Percentiles rank a stretch among this genome's conserved stretches.
Conservation (phyloP, 2,113 vertebrate species). For the Sclerurus mexicanus region DNA sequence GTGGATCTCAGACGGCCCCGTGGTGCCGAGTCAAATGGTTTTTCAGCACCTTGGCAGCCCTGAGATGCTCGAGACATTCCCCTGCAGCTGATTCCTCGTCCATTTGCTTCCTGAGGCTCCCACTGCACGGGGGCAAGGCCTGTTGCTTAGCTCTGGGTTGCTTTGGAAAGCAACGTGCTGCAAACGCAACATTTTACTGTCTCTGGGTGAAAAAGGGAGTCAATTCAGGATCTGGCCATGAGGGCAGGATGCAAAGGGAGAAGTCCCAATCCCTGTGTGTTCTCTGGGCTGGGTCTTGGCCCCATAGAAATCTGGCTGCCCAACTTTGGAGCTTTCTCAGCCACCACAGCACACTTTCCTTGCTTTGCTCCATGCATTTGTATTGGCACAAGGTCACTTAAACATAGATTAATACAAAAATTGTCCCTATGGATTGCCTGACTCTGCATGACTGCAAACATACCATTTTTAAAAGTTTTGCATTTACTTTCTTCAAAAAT, state of each 20-base stretch:
- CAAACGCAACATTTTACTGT: not conserved
- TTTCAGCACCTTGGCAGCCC: rapidly evolving
- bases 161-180: constrained; percentile 13
- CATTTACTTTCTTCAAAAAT: not conserved
- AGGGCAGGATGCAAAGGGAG: not conserved
- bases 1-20: rapidly evolving
- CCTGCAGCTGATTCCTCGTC: not conserved
- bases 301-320: not conserved
- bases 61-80: not conserved
- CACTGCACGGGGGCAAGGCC: not conserved
- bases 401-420: not conserved
- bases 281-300: not conserved
- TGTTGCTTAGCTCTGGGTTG: constrained; percentile 30
- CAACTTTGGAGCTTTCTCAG: not conserved
- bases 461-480: not conserved
- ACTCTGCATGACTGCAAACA: not conserved
- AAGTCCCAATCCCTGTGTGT: not conserved
- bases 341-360: not conserved
- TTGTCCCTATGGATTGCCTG: not conserved
- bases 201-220: not conserved
- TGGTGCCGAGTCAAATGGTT: not conserved
- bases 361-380: not conserved
- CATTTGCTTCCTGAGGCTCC: not conserved
- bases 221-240: not conserved
- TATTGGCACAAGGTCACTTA: not conserved